phyloP scores from a whole-genome alignment of 2,888 invertebrate species.

The Podabrus alpinus region DNA sequence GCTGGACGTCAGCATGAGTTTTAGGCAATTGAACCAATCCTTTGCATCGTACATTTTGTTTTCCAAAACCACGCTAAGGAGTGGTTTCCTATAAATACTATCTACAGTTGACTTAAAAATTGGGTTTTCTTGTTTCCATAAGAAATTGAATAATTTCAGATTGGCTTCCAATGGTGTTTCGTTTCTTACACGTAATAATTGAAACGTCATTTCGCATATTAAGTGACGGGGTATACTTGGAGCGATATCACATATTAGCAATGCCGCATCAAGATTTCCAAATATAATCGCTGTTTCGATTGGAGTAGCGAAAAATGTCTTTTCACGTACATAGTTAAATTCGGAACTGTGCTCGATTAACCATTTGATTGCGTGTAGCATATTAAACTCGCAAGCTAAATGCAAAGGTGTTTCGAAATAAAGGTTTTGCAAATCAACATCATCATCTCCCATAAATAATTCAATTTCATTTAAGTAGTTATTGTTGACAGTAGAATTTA shows the following conservation, averaged over 20 bases:
- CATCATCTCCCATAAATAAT: too few species aligned
- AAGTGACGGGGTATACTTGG: not conserved
- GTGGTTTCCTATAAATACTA: too few species aligned
- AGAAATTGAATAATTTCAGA: not conserved
- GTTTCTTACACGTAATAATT: not conserved
- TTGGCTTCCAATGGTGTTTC: not conserved
- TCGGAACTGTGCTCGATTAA: not conserved
- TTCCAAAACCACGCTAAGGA: too few species aligned
- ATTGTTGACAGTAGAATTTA: not conserved
- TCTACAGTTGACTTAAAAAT: not conserved
- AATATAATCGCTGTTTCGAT: not conserved
- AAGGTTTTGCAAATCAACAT: too few species aligned
- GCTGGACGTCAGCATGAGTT: not conserved
- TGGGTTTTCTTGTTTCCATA: not conserved
- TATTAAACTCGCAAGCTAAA: not conserved
- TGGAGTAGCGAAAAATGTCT: not conserved
- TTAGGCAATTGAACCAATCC: too few species aligned
- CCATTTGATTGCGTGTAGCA: not conserved
- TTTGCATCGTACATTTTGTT: too few species aligned
- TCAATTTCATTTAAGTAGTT: too few species aligned
- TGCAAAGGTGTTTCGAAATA: not conserved
- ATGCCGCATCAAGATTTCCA: not conserved
- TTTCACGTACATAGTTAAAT: not conserved
- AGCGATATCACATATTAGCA: not conserved
- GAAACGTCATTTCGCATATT: not conserved